These are phyloP conservation scores for Corythornis madagascariensis DNA, from an alignment of 2,113 vertebrate genomes.

Conservation along the genomic window DNA sequence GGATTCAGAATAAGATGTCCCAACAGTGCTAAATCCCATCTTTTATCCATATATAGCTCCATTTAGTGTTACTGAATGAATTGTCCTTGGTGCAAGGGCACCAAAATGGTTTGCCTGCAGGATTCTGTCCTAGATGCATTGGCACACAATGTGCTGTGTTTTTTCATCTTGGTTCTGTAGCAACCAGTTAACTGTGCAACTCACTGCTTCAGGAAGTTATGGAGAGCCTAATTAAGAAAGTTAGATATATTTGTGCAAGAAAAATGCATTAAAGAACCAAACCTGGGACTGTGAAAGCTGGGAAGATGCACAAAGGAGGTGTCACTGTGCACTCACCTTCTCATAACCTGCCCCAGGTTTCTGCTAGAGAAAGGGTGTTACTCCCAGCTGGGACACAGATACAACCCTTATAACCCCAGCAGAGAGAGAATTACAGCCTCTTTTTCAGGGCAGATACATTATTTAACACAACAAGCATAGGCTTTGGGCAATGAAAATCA, in stretches of 20 bases:
- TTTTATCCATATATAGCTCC: neutral
- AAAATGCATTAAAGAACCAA: neutral
- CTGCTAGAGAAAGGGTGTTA: neutral
- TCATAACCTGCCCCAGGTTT: neutral
- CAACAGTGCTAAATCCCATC: neutral
- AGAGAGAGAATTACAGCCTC: neutral
- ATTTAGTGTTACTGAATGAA: neutral
- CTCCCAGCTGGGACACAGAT: neutral
- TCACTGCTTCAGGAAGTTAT: neutral
- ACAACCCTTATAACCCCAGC: neutral
- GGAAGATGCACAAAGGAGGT: neutral
- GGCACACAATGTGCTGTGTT: neutral
- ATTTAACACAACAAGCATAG: slow-evolving; percentile 37
- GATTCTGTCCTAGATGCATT: neutral
- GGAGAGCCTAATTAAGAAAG: neutral
- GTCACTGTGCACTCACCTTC: neutral
- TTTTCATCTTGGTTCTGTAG: neutral
- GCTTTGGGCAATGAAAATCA: slow-evolving; percentile 18
- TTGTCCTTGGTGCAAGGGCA: neutral
- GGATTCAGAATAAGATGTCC: neutral
- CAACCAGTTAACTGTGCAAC: neutral
- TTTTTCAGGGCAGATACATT: neutral
- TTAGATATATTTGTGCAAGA: neutral
- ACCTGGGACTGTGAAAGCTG: neutral
- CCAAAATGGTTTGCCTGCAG: neutral